Conservation (phyloP, 1,140 invertebrate species). For the Drosophila trapezifrons region DNA sequence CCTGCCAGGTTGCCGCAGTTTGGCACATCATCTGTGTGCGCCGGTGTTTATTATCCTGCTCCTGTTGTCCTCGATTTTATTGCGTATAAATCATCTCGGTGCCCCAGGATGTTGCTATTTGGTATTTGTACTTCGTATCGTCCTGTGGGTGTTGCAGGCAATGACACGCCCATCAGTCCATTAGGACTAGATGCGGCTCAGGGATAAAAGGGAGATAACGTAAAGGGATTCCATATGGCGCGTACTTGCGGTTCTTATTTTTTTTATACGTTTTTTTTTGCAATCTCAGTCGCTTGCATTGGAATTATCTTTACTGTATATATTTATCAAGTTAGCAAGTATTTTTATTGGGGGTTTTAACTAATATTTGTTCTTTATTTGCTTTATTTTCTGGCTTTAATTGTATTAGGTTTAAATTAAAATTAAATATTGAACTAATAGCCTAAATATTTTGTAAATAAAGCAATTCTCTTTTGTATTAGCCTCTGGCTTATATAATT, state of each 20-base stretch:
- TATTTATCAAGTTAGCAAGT: background rate
- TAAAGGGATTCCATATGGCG: slow-evolving; percentile 10
- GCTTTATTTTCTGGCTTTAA: too few relatives aligned
- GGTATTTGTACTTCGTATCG: slow-evolving; percentile 1
- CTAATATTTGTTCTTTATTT: too few relatives aligned
- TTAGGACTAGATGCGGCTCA: slow-evolving; percentile 13
- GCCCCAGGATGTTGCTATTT: slow-evolving; percentile 11
- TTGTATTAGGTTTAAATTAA: too few relatives aligned
- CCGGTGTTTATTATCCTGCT: slow-evolving; percentile 25
- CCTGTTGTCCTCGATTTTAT: slow-evolving; percentile 61
- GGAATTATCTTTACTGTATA: too few relatives aligned
- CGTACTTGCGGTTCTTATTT: too few relatives aligned
- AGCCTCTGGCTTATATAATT: too few relatives aligned
- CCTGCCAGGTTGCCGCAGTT: slow-evolving; percentile 7
- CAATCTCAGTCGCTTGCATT: too few relatives aligned
- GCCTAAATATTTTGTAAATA: too few relatives aligned
- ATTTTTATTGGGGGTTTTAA: too few relatives aligned
- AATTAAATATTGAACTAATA: too few relatives aligned
- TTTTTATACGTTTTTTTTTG: too few relatives aligned
- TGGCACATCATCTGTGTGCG: slow-evolving; percentile 25
- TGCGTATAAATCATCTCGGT: slow-evolving; percentile 68
- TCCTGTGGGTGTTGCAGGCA: slow-evolving; percentile 25
- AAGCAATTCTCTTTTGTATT: too few relatives aligned
- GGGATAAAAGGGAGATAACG: slow-evolving; percentile 5
- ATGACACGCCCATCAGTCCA: slow-evolving; percentile 42